phyloP scores from a whole-genome alignment of 1,140 invertebrate species.

The Pseudomyrmex cubaensis region DNA sequence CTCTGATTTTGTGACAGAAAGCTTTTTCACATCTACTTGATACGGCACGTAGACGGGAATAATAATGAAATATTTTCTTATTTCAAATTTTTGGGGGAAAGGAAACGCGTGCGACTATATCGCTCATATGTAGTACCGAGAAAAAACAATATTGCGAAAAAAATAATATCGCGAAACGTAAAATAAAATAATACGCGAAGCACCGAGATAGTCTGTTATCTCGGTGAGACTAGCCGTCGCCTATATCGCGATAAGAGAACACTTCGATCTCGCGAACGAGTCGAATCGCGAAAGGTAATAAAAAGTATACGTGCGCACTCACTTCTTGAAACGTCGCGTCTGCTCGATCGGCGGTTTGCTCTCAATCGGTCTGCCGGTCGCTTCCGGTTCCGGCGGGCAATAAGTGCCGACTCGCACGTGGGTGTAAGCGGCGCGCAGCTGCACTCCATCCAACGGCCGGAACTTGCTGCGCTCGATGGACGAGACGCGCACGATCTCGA shows the following conservation, averaged over 20 bases:
- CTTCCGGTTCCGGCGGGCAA: conserved; percentile 80
- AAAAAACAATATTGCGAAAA: conserved; percentile 33
- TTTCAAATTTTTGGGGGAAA: no score
- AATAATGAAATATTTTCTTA: no score
- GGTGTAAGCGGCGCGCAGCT: conserved; percentile 81
- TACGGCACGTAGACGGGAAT: no score
- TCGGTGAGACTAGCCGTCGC: background rate
- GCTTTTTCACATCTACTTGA: no score
- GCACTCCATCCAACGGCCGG: conserved; percentile 82
- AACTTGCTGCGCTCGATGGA: conserved; percentile 81
- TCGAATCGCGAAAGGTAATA: background rate
- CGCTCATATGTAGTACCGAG: background rate
- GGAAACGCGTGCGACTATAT: no score
- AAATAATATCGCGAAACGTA: no score
- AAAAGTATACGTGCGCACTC: conserved; percentile 55
- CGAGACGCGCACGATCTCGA: conserved; percentile 82
- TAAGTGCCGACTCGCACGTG: conserved; percentile 82
- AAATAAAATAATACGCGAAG: no score
- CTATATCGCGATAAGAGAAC: conserved; percentile 12
- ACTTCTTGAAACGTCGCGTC: conserved; percentile 82
- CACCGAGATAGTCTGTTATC: conserved; percentile 3
- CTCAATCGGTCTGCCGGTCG: conserved; percentile 66
- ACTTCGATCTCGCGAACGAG: background rate
- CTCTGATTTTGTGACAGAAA: no score
- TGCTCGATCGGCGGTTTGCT: conserved; percentile 80